Percentiles rank a stretch among this genome's conserved stretches.
Conservation (phyloP, 1,140 invertebrate species). For the Monomorium pharaonis region DNA sequence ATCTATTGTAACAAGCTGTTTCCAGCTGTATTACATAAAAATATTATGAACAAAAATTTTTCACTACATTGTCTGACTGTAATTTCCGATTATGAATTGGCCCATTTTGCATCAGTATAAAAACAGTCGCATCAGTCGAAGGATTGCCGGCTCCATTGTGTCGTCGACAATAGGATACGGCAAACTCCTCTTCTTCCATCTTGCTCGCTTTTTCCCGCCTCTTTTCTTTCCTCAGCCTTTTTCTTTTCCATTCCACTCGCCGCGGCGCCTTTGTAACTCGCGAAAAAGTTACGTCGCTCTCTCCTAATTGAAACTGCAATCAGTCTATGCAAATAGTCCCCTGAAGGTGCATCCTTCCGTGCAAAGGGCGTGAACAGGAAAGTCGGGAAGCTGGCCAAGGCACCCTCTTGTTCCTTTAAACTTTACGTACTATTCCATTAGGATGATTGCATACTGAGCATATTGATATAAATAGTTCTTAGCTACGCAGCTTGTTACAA, state of each 20-base stretch:
- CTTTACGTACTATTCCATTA: constrained; percentile 52
- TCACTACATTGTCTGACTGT: background rate
- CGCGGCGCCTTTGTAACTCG: constrained; percentile 48
- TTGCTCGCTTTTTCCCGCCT: constrained; percentile 18
- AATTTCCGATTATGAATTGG: constrained; percentile 41
- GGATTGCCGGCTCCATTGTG: constrained; percentile 54
- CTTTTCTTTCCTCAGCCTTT: constrained; percentile 4
- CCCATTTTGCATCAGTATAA: constrained; percentile 34
- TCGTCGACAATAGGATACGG: constrained; percentile 57
- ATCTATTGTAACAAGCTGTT: background rate
- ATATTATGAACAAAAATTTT: background rate
- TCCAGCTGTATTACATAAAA: background rate
- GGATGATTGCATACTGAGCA: constrained; percentile 53
- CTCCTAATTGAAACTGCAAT: constrained; percentile 59
- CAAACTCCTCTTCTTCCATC: constrained; percentile 54
- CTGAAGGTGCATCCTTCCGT: constrained; percentile 51
- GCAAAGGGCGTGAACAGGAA: constrained; percentile 52
- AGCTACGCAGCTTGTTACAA: constrained; percentile 25
- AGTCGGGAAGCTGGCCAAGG: constrained; percentile 57
- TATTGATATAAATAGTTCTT: constrained; percentile 51
- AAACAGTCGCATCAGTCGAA: constrained; percentile 40
- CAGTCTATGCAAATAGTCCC: constrained; percentile 56
- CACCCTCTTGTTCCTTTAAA: constrained; percentile 50
- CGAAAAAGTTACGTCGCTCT: constrained; percentile 56
- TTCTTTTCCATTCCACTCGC: constrained; percentile 28